Base-by-base conservation (phyloP, 2,113 vertebrate species). In the Eurystomus gularis region DNA sequence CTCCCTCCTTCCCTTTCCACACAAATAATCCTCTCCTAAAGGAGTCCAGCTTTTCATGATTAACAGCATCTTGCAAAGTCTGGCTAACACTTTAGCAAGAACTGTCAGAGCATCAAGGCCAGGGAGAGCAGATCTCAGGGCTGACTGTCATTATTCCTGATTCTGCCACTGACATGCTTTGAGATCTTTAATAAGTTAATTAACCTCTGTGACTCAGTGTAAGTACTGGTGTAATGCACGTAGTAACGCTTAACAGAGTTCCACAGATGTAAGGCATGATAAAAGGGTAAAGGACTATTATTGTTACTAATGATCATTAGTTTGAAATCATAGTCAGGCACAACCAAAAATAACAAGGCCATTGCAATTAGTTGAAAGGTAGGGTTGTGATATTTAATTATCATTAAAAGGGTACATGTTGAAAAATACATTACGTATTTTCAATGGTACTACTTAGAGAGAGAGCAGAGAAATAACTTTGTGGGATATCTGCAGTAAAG, bases 121-220 rank as follows among this genome's bases (percentile, higher is more conserved):
- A 55, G 65, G 77, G 52, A 82, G 11, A 87, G 72, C 65, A 82
- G 86, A 76, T 33, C 61, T 79, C 61, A 58, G 86, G 48, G 35
- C 2, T 89, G 86, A 37, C 62, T 84, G 57, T 76, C 13, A 0
- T 96, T 92, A 58, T 62, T 88, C 72, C 62, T 46, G 66, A 90
- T 95, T 88, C 72, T 96, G 62, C 65, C 57, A 72, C 73, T 91
- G 80, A 84, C 1, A 0, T 85, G 80, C 86, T 81, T 76, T 52
- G 61, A 76, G 90, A 85, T 86, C 66, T 93, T 96, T 93, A 86
- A 68, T 93, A 96, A 96, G 93, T 93, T 96, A 96, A 96, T 96
- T 96, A 96, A 96, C 87, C 83, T 73, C 86, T 58, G 46, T 95
- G 90, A 95, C 90, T 97, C 96, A 95, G 73, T 57, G 39, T 88